These are phyloP conservation scores for Melanerpes aurifrons DNA, from an alignment of 2,113 vertebrate species.

Conservation along the genomic window DNA sequence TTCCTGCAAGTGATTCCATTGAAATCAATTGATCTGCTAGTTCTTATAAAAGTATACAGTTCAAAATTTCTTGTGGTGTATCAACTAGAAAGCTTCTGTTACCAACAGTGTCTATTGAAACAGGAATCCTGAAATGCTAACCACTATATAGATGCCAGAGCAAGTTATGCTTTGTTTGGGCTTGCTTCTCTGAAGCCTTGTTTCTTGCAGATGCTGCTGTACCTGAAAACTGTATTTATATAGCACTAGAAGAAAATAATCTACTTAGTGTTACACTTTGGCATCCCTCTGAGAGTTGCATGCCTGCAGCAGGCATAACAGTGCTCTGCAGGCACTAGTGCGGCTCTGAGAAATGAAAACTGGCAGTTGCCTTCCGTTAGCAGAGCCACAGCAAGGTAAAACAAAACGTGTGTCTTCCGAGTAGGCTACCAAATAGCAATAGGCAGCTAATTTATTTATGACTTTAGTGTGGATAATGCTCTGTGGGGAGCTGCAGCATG, in stretches of 20 bases:
- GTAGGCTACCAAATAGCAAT: background rate
- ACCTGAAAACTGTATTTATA: conserved; percentile 30
- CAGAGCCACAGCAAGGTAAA: background rate
- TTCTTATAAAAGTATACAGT: conserved; percentile 45
- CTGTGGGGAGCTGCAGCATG: background rate
- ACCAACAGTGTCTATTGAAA: conserved; percentile 7
- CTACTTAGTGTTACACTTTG: conserved; percentile 21
- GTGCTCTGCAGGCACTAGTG: background rate
- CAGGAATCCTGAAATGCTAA: background rate
- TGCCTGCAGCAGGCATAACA: background rate
- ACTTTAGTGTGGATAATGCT: background rate
- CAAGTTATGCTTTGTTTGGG: background rate
- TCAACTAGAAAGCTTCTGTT: background rate
- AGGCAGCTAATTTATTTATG: conserved; percentile 45
- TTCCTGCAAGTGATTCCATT: conserved; percentile 54
- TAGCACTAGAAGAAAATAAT: conserved; percentile 27
- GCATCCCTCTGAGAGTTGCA: conserved; percentile 28
- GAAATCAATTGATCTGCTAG: conserved; percentile 62
- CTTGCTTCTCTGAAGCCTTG: conserved; percentile 14
- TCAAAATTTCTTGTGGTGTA: background rate
- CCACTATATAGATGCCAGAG: conserved; percentile 2
- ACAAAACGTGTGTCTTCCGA: background rate
- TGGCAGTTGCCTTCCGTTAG: background rate
- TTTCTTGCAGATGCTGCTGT: conserved; percentile 35
- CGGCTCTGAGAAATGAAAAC: background rate